Evolutionary conservation across 2,888 invertebrate species (phyloP).

Genomic region (Geophilus truncorum): DNA sequence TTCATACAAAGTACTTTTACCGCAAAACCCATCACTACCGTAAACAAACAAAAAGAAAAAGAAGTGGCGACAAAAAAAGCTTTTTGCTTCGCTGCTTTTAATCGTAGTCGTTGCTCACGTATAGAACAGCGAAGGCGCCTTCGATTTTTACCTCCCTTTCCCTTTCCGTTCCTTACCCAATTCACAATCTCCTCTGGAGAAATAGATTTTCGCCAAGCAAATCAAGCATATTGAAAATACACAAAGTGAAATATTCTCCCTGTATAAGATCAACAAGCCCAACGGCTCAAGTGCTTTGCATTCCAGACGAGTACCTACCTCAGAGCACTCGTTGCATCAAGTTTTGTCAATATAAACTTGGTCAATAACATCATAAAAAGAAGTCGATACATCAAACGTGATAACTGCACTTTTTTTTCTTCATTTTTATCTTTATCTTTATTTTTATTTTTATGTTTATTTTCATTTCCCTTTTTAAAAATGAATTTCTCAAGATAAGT

Average conservation of each 20-base stretch:
- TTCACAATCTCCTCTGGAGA: neutral
- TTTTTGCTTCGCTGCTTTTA: neutral
- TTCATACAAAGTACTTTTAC: no score
- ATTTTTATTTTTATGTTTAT: neutral
- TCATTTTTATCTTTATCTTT: neutral
- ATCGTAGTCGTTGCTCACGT: neutral
- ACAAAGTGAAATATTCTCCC: neutral
- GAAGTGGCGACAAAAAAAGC: neutral
- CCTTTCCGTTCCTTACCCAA: neutral
- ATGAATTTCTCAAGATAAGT: neutral
- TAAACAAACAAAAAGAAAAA: no score
- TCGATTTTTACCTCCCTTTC: no score
- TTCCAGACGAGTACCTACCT: neutral
- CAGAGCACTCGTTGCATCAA: neutral
- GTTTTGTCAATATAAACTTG: neutral
- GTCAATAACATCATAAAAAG: neutral
- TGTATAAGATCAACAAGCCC: neutral
- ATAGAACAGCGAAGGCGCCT: neutral
- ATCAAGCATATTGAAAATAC: neutral
- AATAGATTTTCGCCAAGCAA: neutral
- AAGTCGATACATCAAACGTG: neutral
- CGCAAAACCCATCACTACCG: no score
- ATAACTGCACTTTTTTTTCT: neutral
- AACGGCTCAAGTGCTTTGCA: neutral
- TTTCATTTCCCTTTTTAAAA: neutral